Evolutionary conservation across 2,113 vertebrate species (phyloP).

Genomic region (Anolis carolinensis): DNA sequence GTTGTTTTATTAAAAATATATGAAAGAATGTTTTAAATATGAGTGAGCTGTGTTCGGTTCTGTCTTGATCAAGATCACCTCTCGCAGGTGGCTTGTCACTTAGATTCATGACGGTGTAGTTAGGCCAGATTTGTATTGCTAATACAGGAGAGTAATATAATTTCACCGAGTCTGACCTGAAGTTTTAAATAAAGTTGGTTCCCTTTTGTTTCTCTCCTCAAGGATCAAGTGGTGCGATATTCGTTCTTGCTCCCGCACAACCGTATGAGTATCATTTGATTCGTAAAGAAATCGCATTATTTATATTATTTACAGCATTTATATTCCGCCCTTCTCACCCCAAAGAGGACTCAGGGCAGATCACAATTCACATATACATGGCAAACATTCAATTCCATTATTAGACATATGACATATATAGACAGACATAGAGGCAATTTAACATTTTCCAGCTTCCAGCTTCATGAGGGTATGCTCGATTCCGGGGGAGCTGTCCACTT

Average conservation of each 20-base stretch:
- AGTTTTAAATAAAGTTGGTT: conserved; percentile 48
- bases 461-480: no score
- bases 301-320: no score
- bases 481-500: no score
- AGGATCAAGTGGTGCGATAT: not conserved
- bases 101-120: conserved; percentile 45
- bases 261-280: conserved; percentile 38
- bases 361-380: no score
- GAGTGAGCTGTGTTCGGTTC: conserved; percentile 73
- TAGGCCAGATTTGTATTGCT: conserved; percentile 51
- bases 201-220: not conserved
- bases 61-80: conserved; percentile 52
- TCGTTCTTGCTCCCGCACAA: not conserved
- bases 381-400: no score
- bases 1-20: conserved; percentile 92
- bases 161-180: conserved; percentile 52
- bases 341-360: no score
- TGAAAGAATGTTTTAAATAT: conserved; percentile 83
- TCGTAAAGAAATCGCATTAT: conserved; percentile 37
- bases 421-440: no score
- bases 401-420: no score
- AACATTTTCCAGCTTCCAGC: no score
- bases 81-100: conserved; percentile 44
- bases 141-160: conserved; percentile 65
- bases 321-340: no score